phyloP scores from a whole-genome alignment of 2,888 invertebrate species.

The Prionchulus punctatus region DNA sequence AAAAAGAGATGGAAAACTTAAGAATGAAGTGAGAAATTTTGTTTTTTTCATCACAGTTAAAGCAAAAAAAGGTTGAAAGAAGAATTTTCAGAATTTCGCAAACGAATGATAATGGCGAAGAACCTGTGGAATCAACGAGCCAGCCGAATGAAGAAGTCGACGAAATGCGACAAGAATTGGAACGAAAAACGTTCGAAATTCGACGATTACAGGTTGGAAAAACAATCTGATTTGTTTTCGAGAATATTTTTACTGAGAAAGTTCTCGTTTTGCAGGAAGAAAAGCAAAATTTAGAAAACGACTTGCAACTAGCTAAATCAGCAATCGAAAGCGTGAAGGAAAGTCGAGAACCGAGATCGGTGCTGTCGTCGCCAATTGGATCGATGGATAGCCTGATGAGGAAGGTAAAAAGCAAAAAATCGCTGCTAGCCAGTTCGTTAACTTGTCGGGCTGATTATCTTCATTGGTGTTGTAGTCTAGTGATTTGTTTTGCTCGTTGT shows the following conservation, averaged over 20 bases:
- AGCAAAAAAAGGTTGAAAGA: too few species aligned
- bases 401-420: constrained; percentile 5
- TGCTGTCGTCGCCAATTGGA: background rate
- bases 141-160: too few species aligned
- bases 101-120: too few species aligned
- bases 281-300: background rate
- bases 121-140: too few species aligned
- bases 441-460: background rate
- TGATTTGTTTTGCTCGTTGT: background rate
- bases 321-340: background rate
- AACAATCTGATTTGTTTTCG: too few species aligned
- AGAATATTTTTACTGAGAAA: too few species aligned
- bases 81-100: too few species aligned
- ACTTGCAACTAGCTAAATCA: background rate
- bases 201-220: too few species aligned
- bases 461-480: background rate
- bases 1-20: background rate
- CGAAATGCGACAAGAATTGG: background rate
- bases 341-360: background rate
- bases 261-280: too few species aligned
- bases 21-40: background rate
- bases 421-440: too few species aligned
- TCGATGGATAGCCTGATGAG: constrained; percentile 3
- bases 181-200: background rate
- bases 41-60: too few species aligned